phyloP scores from a whole-genome alignment of 2,797 vertebrate genomes.

The Chrysocyon brachyurus region DNA sequence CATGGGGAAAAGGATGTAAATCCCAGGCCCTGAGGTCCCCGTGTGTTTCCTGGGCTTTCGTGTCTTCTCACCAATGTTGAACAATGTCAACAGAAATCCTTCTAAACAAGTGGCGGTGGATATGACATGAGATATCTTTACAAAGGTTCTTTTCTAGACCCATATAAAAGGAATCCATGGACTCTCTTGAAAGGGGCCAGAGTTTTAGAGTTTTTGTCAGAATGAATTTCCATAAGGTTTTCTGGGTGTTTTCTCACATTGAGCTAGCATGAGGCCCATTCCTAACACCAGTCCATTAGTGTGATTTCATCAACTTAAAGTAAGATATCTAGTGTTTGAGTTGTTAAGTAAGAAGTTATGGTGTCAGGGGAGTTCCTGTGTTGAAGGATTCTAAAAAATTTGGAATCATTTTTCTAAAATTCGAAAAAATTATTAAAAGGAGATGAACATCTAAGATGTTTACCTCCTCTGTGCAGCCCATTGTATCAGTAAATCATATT shows the following conservation, averaged over 20 bases:
- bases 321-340: background rate
- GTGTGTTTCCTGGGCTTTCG: conserved; percentile 76
- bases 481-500: background rate
- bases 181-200: background rate
- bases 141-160: background rate
- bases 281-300: background rate
- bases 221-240: background rate
- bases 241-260: background rate
- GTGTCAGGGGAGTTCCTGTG: background rate
- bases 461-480: background rate
- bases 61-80: conserved; percentile 70
- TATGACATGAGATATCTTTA: conserved; percentile 38
- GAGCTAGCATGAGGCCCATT: background rate
- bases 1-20: conserved; percentile 71
- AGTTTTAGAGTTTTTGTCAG: background rate
- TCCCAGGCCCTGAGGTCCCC: conserved; percentile 4
- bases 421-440: background rate
- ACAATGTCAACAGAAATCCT: conserved; percentile 57
- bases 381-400: conserved; percentile 3
- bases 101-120: conserved; percentile 71
- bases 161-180: background rate
- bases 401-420: background rate
- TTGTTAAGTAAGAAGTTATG: background rate
- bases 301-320: background rate
- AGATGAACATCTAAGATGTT: background rate